A percentile compares a stretch with the other conserved stretches of the same genome.
phyloP scores from a whole-genome alignment of 2,797 vertebrate species.

The Clarias laeviceps region DNA sequence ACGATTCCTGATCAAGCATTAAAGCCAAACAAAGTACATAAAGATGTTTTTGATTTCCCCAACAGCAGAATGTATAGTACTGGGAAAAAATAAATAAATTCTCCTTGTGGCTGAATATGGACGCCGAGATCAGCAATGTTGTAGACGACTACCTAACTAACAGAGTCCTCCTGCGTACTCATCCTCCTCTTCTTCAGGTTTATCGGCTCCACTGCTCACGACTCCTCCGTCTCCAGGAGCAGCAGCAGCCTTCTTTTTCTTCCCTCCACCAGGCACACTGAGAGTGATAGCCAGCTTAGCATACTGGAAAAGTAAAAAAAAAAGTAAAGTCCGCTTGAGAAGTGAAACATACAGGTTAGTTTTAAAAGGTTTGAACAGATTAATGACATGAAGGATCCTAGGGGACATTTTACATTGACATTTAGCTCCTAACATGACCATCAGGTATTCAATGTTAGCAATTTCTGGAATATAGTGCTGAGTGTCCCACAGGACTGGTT shows the following conservation, averaged over 20 bases:
- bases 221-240: slow-evolving; percentile 62
- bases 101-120: slow-evolving; percentile 18
- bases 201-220: slow-evolving; percentile 54
- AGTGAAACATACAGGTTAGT: not conserved
- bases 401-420: not conserved
- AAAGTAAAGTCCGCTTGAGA: not conserved
- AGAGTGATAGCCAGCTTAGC: slow-evolving; percentile 84
- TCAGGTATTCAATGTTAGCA: not conserved
- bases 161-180: slow-evolving; percentile 85
- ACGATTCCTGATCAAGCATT: slow-evolving; percentile 18
- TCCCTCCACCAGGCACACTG: slow-evolving; percentile 81
- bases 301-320: slow-evolving; percentile 70
- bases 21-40: slow-evolving; percentile 6
- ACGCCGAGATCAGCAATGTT: slow-evolving; percentile 45
- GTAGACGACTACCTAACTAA: slow-evolving; percentile 49
- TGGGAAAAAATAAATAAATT: not conserved
- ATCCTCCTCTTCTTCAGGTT: slow-evolving; percentile 77
- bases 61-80: not conserved
- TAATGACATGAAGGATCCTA: not conserved
- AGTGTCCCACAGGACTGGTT: too few relatives aligned
- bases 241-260: slow-evolving; percentile 78
- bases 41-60: not conserved
- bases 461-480: not conserved
- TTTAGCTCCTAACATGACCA: not conserved
- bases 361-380: not conserved